Conservation (phyloP, 53 echinoderm and acorn worm genomes). For the Patiria pectinifera region DNA sequence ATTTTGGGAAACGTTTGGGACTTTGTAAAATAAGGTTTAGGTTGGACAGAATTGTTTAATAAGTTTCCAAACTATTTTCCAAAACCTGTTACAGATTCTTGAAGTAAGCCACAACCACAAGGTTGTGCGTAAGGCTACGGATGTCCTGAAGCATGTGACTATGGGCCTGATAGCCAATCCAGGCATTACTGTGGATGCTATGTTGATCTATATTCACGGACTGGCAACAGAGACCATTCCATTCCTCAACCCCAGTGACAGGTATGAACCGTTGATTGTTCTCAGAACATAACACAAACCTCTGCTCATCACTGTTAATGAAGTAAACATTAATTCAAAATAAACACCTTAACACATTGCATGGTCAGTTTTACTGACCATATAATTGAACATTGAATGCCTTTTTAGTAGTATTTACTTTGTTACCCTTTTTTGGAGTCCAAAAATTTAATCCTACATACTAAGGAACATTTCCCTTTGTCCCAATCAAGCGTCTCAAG, state of each 20-base stretch:
- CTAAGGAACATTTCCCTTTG: not conserved
- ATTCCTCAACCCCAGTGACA: slow-evolving; percentile 58
- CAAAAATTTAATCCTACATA: not conserved
- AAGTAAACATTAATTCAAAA: too few relatives aligned
- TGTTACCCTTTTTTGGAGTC: too few relatives aligned
- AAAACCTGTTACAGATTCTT: slow-evolving; percentile 63
- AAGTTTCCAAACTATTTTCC: not conserved
- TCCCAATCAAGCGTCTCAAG: too few relatives aligned
- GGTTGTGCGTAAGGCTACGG: slow-evolving; percentile 79
- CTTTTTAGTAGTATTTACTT: too few relatives aligned
- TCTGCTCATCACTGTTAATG: too few relatives aligned
- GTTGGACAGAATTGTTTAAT: not conserved
- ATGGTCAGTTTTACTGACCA: too few relatives aligned
- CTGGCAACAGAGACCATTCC: slow-evolving; percentile 87
- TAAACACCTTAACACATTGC: too few relatives aligned
- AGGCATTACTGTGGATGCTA: slow-evolving; percentile 73
- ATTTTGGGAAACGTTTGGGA: too few relatives aligned
- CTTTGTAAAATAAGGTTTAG: not conserved
- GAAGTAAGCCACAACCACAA: slow-evolving; percentile 86
- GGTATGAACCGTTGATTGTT: slow-evolving; percentile 39
- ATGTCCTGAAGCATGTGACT: slow-evolving; percentile 76
- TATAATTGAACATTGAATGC: too few relatives aligned
- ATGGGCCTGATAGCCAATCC: slow-evolving; percentile 80
- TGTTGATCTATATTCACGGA: slow-evolving; percentile 91
- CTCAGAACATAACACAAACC: too few relatives aligned